Evolutionary conservation across 2,888 invertebrate genomes (phyloP).

Genomic region (Eristalis tenax): DNA sequence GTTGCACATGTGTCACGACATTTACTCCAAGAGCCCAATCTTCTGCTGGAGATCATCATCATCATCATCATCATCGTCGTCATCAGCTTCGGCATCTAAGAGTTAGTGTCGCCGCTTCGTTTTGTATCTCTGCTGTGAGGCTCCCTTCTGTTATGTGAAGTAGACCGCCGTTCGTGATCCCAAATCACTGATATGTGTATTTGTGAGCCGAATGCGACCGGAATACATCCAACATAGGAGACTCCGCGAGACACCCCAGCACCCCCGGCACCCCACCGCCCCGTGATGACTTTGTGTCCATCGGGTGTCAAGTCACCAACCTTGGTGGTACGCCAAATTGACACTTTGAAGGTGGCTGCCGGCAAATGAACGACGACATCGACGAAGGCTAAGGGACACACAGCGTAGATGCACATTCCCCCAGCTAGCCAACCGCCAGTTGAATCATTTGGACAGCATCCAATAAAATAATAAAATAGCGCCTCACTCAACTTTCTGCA

Average conservation of each 20-base stretch:
- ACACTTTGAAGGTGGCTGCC: conserved; percentile 65
- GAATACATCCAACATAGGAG: conserved; percentile 33
- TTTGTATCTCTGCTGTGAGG: conserved; percentile 30
- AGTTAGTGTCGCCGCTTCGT: conserved; percentile 33
- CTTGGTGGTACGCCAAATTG: conserved; percentile 64
- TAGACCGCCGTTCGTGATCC: conserved; percentile 68
- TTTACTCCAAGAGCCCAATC: conserved; percentile 68
- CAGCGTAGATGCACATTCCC: neutral
- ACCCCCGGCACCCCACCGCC: neutral
- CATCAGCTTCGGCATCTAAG: conserved; percentile 28
- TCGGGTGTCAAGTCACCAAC: conserved; percentile 64
- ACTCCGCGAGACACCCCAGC: conserved; percentile 20
- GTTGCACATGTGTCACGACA: conserved; percentile 71
- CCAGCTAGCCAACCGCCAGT: neutral
- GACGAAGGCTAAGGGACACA: neutral
- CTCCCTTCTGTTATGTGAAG: conserved; percentile 47
- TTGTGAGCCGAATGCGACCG: conserved; percentile 55
- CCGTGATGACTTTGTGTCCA: conserved; percentile 48
- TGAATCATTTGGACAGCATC: conserved; percentile 44
- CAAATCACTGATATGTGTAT: conserved; percentile 65
- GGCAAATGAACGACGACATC: neutral
- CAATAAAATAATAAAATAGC: conserved; percentile 61
- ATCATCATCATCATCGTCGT: conserved; percentile 44
- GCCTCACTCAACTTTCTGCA: conserved; percentile 63
- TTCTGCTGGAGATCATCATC: conserved; percentile 54